These are phyloP conservation scores for Sardina pilchardus DNA, from an alignment of 2,113 vertebrate species.

Conservation along the genomic window DNA sequence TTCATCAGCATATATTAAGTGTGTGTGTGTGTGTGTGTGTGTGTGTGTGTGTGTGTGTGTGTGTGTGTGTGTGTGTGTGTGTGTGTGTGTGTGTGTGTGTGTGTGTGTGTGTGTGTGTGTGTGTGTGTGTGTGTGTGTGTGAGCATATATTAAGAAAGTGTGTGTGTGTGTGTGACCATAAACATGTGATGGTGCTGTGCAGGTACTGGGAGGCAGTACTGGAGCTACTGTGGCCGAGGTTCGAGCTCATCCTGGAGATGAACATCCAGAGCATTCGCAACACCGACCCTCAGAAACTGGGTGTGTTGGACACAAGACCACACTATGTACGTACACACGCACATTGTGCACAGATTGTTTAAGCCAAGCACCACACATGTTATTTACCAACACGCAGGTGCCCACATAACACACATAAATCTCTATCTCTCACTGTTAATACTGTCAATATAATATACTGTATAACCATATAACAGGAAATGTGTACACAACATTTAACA, in stretches of 20 bases:
- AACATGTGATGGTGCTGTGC: not conserved
- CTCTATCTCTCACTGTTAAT: too few species aligned
- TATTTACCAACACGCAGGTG: conserved; percentile 14
- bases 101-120: conserved; percentile 22
- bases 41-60: too few species aligned
- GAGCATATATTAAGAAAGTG: too few species aligned
- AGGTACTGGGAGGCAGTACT: conserved; percentile 87
- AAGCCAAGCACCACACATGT: not conserved
- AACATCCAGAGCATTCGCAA: conserved; percentile 90
- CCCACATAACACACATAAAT: not conserved
- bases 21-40: too few species aligned
- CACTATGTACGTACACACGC: conserved; percentile 75
- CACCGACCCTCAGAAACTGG: conserved; percentile 89
- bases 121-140: conserved; percentile 1
- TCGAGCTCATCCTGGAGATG: conserved; percentile 87
- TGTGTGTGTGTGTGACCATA: conserved; percentile 1
- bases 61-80: not conserved
- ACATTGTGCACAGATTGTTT: not conserved
- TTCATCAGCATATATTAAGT: not conserved
- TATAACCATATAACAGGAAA: too few species aligned
- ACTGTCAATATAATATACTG: too few species aligned
- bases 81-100: conserved; percentile 28
- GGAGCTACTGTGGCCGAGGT: conserved; percentile 86
- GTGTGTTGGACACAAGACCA: conserved; percentile 84
- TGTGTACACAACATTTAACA: too few species aligned